Evolutionary conservation across 1,140 invertebrate genomes (phyloP).

Genomic region (Bombus balteatus): DNA sequence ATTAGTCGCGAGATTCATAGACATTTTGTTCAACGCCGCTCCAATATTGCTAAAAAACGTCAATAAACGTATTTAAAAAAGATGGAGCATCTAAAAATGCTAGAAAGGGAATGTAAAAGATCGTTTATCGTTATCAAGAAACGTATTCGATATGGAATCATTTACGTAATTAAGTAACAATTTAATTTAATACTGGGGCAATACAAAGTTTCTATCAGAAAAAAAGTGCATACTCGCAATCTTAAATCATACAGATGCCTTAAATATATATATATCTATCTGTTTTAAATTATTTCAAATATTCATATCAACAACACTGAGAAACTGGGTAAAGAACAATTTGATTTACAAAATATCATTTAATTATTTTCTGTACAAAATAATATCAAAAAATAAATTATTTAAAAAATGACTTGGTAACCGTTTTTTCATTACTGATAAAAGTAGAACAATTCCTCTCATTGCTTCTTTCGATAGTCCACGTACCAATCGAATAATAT

Average conservation of each 20-base stretch:
- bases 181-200: neutral
- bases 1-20: slow-evolving; percentile 15
- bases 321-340: slow-evolving; percentile 29
- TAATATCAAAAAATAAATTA: neutral
- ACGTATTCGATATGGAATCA: neutral
- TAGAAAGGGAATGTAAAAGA: slow-evolving; percentile 21
- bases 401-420: neutral
- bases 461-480: neutral
- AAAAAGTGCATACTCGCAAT: neutral
- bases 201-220: neutral
- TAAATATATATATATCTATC: neutral
- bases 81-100: neutral
- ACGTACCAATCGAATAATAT: neutral
- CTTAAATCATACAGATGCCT: neutral
- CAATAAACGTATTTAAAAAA: neutral
- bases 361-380: neutral
- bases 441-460: neutral
- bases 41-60: slow-evolving; percentile 19
- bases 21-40: slow-evolving; percentile 8
- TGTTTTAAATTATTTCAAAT: slow-evolving; percentile 2
- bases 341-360: neutral
- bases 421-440: no score
- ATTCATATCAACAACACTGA: slow-evolving; percentile 10
- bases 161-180: neutral
- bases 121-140: neutral